These are phyloP conservation scores for Odobenus rosmarus DNA, from an alignment of 2,113 vertebrate genomes.

Conservation along the genomic window DNA sequence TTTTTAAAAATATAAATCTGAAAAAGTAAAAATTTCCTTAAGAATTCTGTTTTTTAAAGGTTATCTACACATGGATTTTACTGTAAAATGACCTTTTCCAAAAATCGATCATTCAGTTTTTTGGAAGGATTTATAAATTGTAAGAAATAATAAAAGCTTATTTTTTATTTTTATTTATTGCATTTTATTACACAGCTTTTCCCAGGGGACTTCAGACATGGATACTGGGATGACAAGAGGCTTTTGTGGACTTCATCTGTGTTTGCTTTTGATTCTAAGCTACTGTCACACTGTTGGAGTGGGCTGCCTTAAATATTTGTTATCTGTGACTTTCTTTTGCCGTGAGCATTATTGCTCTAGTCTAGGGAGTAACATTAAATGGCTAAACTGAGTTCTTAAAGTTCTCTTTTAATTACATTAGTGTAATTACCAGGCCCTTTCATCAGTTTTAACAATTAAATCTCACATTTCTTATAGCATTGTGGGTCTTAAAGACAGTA, in stretches of 20 bases:
- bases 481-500: not conserved
- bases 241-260: not conserved
- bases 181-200: not conserved
- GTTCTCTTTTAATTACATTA: slow-evolving; percentile 42
- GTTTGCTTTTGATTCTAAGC: not conserved
- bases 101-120: not conserved
- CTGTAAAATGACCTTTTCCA: not conserved
- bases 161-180: not conserved
- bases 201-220: not conserved
- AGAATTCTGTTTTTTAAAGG: not conserved
- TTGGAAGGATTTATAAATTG: not conserved
- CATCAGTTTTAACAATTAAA: slow-evolving; percentile 42
- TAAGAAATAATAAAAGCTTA: not conserved
- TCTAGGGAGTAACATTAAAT: slow-evolving; percentile 44
- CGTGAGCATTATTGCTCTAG: not conserved
- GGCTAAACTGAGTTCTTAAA: slow-evolving; percentile 55
- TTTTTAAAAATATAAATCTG: not conserved
- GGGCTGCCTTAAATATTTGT: not conserved
- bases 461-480: not conserved
- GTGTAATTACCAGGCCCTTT: not conserved
- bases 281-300: not conserved
- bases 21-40: not conserved
- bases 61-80: not conserved
- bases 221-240: not conserved
- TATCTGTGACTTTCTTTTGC: not conserved